A percentile compares a stretch with the other conserved stretches of the same genome.
phyloP scores from a whole-genome alignment of 2,888 invertebrate genomes.

The Alentia gelatinosa region DNA sequence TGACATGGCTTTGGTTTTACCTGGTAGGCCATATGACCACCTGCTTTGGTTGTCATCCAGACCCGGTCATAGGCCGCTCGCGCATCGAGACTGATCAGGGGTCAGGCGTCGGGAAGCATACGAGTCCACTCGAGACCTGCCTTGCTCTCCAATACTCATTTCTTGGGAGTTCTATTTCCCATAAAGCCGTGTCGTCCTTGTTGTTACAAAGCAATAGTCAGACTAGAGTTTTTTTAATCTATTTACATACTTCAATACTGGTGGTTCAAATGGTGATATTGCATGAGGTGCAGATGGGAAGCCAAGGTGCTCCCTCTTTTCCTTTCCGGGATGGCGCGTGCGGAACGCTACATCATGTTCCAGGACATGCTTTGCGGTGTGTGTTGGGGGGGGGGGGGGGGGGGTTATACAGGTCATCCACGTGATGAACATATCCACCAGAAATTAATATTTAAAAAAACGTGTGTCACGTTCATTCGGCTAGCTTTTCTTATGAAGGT shows the following conservation, averaged over 20 bases:
- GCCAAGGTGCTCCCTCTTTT: not conserved
- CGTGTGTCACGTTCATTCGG: not conserved
- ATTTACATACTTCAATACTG: not conserved
- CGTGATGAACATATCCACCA: not conserved
- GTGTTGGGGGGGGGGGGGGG: not conserved
- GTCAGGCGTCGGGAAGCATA: not conserved
- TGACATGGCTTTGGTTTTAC: conserved; percentile 46
- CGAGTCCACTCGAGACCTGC: not conserved
- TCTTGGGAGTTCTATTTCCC: too few species aligned
- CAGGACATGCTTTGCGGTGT: not conserved
- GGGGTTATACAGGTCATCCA: not conserved
- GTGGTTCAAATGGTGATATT: not conserved
- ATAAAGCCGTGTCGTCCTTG: too few species aligned
- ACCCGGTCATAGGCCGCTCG: not conserved
- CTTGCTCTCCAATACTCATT: too few species aligned
- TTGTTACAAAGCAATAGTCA: too few species aligned
- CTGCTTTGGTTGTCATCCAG: not conserved
- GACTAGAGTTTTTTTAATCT: not conserved
- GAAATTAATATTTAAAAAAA: not conserved
- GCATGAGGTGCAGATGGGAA: not conserved
- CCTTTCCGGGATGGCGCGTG: not conserved
- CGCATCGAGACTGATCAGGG: not conserved
- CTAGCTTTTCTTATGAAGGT: too few species aligned
- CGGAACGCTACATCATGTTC: not conserved
- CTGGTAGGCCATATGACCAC: not conserved